These are phyloP conservation scores for Apeltes quadracus DNA, from an alignment of 2,113 vertebrate genomes.

Conservation along the genomic window DNA sequence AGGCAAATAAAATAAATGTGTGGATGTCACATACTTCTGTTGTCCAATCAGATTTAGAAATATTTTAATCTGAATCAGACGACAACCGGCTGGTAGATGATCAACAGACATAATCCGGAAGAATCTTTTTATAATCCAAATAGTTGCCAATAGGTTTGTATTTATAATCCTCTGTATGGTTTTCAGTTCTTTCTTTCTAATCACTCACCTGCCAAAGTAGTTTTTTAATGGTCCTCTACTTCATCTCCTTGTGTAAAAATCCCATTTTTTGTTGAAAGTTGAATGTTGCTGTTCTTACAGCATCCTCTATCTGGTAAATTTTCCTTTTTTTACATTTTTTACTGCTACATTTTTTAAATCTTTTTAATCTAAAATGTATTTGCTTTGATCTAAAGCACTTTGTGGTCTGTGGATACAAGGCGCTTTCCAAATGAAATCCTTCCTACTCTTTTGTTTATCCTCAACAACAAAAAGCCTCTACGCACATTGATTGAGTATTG, in stretches of 20 bases:
- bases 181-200: neutral
- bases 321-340: neutral
- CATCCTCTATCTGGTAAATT: neutral
- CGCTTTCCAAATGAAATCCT: neutral
- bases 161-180: neutral
- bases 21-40: neutral
- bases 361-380: too few relatives aligned
- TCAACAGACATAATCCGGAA: neutral
- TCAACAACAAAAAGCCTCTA: neutral
- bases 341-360: too few relatives aligned
- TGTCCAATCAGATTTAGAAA: neutral
- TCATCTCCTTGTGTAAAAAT: neutral
- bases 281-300: neutral
- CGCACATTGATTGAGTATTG: neutral
- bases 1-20: neutral
- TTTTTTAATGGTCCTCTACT: neutral
- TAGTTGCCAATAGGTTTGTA: neutral
- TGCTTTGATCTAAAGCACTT: neutral
- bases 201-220: neutral
- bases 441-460: neutral
- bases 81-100: neutral
- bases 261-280: neutral
- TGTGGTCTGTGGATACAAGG: neutral
- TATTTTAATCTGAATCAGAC: neutral
- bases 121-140: neutral